Evolutionary conservation across 2,797 vertebrate species (phyloP).

Genomic region (Sebastes miniatus): DNA sequence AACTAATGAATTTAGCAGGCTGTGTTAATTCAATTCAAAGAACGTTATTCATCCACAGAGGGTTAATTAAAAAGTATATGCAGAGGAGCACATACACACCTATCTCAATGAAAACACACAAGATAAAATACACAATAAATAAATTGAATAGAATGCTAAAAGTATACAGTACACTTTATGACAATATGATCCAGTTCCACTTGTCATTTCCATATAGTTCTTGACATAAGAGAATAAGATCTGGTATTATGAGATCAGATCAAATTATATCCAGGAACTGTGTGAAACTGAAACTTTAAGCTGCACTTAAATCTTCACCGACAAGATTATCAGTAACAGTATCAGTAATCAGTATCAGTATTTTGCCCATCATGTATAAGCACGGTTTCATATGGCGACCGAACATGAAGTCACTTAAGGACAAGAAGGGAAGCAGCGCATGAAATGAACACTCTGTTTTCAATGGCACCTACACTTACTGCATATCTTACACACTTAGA

Average conservation of each 20-base stretch:
- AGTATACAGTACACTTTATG: too few relatives aligned
- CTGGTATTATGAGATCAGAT: background rate
- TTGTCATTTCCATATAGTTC: background rate
- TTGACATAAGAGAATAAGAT: background rate
- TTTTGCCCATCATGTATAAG: too few relatives aligned
- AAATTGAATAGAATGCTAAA: accelerated
- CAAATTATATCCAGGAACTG: background rate
- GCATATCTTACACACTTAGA: background rate
- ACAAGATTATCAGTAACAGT: background rate
- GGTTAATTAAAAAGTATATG: background rate
- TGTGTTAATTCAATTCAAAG: background rate
- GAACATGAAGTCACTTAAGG: background rate
- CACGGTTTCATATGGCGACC: background rate
- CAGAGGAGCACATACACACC: background rate
- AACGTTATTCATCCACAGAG: background rate
- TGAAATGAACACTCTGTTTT: background rate
- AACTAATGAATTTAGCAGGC: background rate
- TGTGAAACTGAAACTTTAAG: constrained; percentile 3
- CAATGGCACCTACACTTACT: background rate
- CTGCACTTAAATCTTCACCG: background rate
- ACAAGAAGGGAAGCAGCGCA: background rate
- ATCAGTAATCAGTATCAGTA: too few relatives aligned
- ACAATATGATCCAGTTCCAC: background rate
- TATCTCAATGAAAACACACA: background rate
- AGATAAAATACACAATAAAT: background rate